Base-by-base conservation (phyloP, 2,888 invertebrate species). In the Dermolepida albohirtum region DNA sequence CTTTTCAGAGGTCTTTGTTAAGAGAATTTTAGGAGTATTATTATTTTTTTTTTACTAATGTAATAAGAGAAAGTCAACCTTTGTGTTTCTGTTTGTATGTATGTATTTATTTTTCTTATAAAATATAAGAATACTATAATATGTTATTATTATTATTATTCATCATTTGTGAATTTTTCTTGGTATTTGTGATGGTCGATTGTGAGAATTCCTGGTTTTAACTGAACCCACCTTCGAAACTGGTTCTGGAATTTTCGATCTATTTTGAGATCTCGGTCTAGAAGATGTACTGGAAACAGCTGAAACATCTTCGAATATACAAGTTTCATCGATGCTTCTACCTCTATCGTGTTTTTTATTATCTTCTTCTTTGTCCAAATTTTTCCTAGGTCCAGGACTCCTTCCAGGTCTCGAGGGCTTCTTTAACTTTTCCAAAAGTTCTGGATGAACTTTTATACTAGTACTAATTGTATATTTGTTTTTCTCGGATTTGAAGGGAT, bases 381-480 rank as follows among this genome's bases (percentile, higher is more conserved):
- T 27, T 0, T 12, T 7, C 8, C 27, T 59, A n/a, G 44, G 6
- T 6, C 44, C 10, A 12, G 43, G 6, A 29, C 59, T 22, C 50
- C 29, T 57, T 12, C 11, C 34, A 5, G 7, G 34, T 39, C 39
- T 29, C 39, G 22, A 12, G 29, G 65, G 55, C 27, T 49, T 40
- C 51, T 68, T 68, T 10, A 68, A 29, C 50, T 65, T 68, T 43
- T 68, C 65, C 57, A 68, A 27, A 17, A 68, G 14, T 43, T 65
- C 65, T 16, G 68, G 65, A 62, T 68, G 59, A 1, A 68, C 68
- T 47, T 68, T 68, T n/a, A 68, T 65, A 22, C 68, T 68, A 7
- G 68, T 68, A 39, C 68, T 68, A 34, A 68, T 68, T 16, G 68
- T 68, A 27, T 68, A 68, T 47, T 68, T 68, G 39, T 68, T 68